Evolutionary conservation across 2,888 invertebrate genomes (phyloP), one percentile per base, ranked within the genome.

Genomic region (Steinernema scapterisci): DNA sequence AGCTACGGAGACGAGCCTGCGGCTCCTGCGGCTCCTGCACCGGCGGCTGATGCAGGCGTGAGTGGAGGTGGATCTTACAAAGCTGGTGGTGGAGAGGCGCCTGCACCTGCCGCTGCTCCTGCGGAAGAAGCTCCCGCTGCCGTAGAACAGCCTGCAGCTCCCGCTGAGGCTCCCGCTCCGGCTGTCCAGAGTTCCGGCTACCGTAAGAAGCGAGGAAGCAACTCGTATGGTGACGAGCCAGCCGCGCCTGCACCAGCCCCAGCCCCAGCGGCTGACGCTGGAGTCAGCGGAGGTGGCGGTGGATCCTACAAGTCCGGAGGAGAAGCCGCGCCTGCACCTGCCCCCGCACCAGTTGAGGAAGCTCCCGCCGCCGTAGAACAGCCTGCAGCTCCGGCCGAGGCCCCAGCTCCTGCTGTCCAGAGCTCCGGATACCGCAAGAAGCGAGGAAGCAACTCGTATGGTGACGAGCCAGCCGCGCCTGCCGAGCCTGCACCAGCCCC

Each of bases 181-280:
- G 21, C 54, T 1, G 54, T 70, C 25, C 74, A 74, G 52, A 23
- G 38, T 44, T 74, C 74, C 25, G 74, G 74, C 31, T 74, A 74
- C 71, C 74, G 74, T 16, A 74, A 74, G 74, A 74, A 74, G 48
- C 71, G 74, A 2, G 75, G 78, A 16, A 54, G 75, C 25, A 78
- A 78, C 78, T 19, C 31, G 3, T 78, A 79, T 21, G 78, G 76
- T 44, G 63, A 76, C 19, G 44, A 76, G 45, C 72, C 78, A 2
- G 77, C 71, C 16, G 72, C 73, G 16, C 73, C 73, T 19, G 72
- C 70, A 31, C n/a, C n/a, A n/a, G n/a, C n/a, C n/a, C n/a, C n/a
- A n/a, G 77, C 73, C 0, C 52, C 76, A 19, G 79, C 78, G 43
- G 70, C 78, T 16, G 73, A 71, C 19, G 46, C 75, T 31, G 46